phyloP scores from a whole-genome alignment of 2,113 vertebrate species.

The Murina feae region DNA sequence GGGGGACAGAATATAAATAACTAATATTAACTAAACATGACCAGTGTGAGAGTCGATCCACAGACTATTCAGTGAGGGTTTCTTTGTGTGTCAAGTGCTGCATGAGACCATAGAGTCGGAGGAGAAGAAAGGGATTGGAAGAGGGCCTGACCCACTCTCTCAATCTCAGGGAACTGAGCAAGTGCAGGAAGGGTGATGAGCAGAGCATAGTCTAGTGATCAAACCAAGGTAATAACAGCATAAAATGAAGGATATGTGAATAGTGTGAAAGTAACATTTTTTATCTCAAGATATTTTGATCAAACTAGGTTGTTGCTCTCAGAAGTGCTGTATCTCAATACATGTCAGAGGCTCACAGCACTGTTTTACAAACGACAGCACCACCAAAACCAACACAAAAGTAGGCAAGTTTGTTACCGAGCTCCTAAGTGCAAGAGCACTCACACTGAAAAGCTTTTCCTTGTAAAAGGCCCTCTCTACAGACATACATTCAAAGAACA shows the following conservation, averaged over 20 bases:
- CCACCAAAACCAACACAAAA: not conserved
- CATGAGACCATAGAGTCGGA: not conserved
- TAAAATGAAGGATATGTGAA: not conserved
- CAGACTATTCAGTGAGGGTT: not conserved
- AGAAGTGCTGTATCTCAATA: not conserved
- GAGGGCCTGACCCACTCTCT: not conserved
- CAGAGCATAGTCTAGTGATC: not conserved
- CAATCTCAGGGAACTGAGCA: not conserved
- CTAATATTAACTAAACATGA: not conserved
- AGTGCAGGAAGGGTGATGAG: not conserved
- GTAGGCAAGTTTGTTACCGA: not conserved
- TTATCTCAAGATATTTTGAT: constrained; percentile 3
- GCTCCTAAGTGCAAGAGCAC: not conserved
- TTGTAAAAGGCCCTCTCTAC: not conserved
- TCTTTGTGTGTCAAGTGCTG: not conserved
- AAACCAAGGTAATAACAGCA: not conserved
- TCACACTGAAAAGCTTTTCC: not conserved
- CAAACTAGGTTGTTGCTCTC: not conserved
- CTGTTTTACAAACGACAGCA: not conserved
- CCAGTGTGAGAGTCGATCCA: not conserved
- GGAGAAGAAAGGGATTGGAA: not conserved
- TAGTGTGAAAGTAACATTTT: not conserved
- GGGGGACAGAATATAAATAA: not conserved
- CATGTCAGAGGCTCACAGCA: not conserved
- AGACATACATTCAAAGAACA: not conserved